Percentiles rank a stretch among this genome's conserved stretches.
These are phyloP conservation scores for Lasiommata megera DNA, from an alignment of 2,888 invertebrate genomes.

Conservation along the genomic window DNA sequence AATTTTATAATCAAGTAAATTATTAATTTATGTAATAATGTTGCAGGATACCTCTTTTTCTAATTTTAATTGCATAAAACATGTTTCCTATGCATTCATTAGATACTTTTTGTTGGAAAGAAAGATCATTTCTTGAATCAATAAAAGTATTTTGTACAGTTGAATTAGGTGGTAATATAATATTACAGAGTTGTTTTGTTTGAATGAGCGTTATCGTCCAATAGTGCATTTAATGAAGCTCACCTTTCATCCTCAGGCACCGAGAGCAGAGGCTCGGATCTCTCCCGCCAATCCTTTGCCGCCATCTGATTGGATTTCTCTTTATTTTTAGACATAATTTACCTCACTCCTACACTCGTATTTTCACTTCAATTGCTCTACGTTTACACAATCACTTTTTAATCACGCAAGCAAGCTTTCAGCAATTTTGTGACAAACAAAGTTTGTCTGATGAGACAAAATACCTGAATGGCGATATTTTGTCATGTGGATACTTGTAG, in stretches of 20 bases:
- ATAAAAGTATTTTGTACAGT: conserved; percentile 15
- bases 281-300: conserved; percentile 60
- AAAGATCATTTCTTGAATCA: neutral
- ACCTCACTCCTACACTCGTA: conserved; percentile 5
- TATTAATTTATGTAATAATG: too few relatives aligned
- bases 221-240: conserved; percentile 74
- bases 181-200: conserved; percentile 59
- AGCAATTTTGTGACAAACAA: neutral
- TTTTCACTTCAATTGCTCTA: neutral
- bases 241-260: conserved; percentile 80
- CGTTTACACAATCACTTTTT: conserved; percentile 16
- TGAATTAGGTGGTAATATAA: conserved; percentile 49
- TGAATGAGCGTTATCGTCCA: conserved; percentile 56
- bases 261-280: conserved; percentile 63
- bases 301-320: conserved; percentile 67
- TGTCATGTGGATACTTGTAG: conserved; percentile 42
- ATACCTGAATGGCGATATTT: conserved; percentile 5
- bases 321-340: conserved; percentile 63
- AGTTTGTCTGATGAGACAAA: neutral
- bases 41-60: too few relatives aligned
- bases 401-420: conserved; percentile 1
- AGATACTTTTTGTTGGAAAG: too few relatives aligned
- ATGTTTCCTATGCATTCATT: too few relatives aligned
- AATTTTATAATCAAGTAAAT: neutral
- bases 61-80: too few relatives aligned